Evolutionary conservation across 2,113 vertebrate species (phyloP), one percentile per base, ranked within the genome.

Genomic region (Coptodon bakossiorum): DNA sequence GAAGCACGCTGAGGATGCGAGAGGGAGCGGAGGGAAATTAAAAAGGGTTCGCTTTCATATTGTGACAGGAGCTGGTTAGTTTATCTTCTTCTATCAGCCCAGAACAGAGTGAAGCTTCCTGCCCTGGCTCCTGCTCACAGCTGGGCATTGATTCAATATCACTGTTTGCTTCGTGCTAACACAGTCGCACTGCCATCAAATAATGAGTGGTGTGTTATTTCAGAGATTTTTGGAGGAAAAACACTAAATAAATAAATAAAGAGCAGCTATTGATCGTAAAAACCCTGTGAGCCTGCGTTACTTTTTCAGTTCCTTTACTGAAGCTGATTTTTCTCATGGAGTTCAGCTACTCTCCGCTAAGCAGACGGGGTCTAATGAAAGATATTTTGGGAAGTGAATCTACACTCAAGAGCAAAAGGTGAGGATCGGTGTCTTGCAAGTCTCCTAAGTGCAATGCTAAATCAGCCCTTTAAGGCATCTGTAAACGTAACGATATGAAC

Each of bases 131-230:
- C 87, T 6, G 31, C 43, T 81, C 90, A 86, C 76, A 80, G 36
- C 68, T 88, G 88, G 80, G 86, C 86, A 19, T 3, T 9, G 38
- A 84, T 73, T 92, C 92, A 90, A 78, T 19, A 78, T 87, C 83
- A 54, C 7, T 31, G 12, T 78, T 84, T 63, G 43, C 78, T 54
- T 83, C 56, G 22, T 59, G 80, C 56, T 16, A 61, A 36, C 57
- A 59, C 57, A 71, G 66, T 73, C 1, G 6, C 12, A 48, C 27
- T 80, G 52, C 38, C n/a, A 89, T 82, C 22, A 88, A 86, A 78
- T 61, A 5, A 88, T 43, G n/a, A 90, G 3, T 12, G 31, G 57
- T 27, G 48, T 27, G 63, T 80, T 19, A 29, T 57, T 79, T 78
- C 9, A 6, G 34, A 56, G 7, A 9, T 0, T 36, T 24, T 1